These are phyloP conservation scores for Agrotis segetum DNA, from an alignment of 2,888 invertebrate genomes.

Conservation along the genomic window DNA sequence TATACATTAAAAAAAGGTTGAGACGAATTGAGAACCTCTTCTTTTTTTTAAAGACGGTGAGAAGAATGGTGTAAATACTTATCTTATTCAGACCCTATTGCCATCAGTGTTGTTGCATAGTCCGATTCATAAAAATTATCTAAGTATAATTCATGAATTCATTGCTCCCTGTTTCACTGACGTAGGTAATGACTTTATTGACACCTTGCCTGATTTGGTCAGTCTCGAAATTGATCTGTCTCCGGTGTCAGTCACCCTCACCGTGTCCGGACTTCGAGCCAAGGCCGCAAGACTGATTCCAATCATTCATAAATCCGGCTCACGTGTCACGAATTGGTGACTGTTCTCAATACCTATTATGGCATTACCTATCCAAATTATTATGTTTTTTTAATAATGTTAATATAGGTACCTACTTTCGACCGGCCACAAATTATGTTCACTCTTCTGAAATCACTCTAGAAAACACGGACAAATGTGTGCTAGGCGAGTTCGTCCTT, in stretches of 20 bases:
- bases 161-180: slow-evolving; percentile 13
- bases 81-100: neutral
- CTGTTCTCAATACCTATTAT: neutral
- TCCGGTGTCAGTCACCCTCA: slow-evolving; percentile 1
- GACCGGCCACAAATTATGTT: too few relatives aligned
- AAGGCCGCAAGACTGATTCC: slow-evolving; percentile 18
- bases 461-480: neutral
- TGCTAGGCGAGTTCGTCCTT: too few relatives aligned
- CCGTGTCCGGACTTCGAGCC: slow-evolving; percentile 7
- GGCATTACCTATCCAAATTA: neutral
- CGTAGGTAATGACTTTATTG: slow-evolving; percentile 9
- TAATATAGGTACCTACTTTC: too few relatives aligned
- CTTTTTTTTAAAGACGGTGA: too few relatives aligned
- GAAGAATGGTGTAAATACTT: neutral
- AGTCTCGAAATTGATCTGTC: slow-evolving; percentile 24
- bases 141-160: slow-evolving; percentile 7
- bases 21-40: too few relatives aligned
- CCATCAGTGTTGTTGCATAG: neutral
- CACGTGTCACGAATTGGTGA: neutral
- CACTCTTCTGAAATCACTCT: too few relatives aligned
- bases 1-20: too few relatives aligned
- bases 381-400: neutral
- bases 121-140: neutral
- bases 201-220: slow-evolving; percentile 27
- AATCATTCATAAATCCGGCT: slow-evolving; percentile 7